Evolutionary conservation across 2,888 invertebrate species (phyloP), one percentile per base, ranked within the genome.

Genomic region (Congeria kusceri): DNA sequence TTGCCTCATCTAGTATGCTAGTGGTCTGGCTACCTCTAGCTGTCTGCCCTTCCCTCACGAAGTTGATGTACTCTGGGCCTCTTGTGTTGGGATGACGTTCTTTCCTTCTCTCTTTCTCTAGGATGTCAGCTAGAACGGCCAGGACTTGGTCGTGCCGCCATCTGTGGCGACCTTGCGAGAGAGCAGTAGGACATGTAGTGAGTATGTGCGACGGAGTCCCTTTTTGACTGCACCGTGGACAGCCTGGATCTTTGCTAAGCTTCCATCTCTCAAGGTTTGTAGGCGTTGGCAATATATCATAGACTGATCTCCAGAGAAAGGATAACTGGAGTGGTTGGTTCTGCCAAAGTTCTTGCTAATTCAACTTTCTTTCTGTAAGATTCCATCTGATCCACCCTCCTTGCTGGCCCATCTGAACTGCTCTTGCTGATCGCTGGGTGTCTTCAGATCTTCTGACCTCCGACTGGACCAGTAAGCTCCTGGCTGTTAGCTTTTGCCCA

Each of bases 381-480:
- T 11, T 28, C 20, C 59, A 59, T 15, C 28, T 0, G 9, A 9
- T 59, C 59, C 59, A 59, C 7, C 5, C 25, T 13, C 58, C 0
- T 15, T 62, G 62, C 18, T n/a, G 32, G 18, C 46, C 62, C 32
- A 62, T 18, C 25, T 59, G 59, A 7, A 59, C 29, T 15, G 18
- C 11, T 25, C 25, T 56, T 56, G 56, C 23, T 3, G 9, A 11
- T 18, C 25, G 56, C 3, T 32, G 9, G 32, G 32, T 32, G 9
- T 32, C 32, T 32, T 32, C 32, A 5, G 32, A 32, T 9, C 32
- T 56, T 67, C 57, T 64, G 23, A 46, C 70, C 56, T 73, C 66
- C 44, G 20, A 15, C 15, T 49, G 49, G 3, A 49, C 49, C 49
- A n/a, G 39, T 4, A 15, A 20, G 18, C 15, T 49, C 49, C 20